Evolutionary conservation across 2,888 invertebrate species (phyloP), one percentile per base, ranked within the genome.

Genomic region (Dendrolimus houi): DNA sequence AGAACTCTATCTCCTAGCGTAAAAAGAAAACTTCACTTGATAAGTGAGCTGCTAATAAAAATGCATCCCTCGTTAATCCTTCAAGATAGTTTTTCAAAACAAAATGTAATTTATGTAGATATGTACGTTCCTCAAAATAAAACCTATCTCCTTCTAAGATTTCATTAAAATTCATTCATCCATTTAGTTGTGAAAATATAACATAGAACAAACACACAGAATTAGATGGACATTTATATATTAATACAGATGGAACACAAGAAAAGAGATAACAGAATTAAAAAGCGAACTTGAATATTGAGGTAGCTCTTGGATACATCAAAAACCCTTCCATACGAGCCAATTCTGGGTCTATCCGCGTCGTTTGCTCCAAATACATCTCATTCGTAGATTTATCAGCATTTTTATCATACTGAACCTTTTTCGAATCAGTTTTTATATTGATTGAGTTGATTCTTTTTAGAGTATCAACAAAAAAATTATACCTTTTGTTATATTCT

Each of bases 331-430:
- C 13, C 13, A 69, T 52, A 1, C 57, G 2, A 58, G 56, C 60
- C 7, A 81, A 62, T 41, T 81, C 77, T 6, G 63, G 67, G 59
- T 82, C 79, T 14, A 73, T 64, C 58, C 66, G 70, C 7, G 58
- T 57, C 8, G 63, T 60, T 8, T 57, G 42, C 40, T 59, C 47
- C 12, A 59, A 55, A 54, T 60, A 56, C 12, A 58, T 42, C 17
- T 81, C 81, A 2, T 63, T 63, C 6, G 69, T 62, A 9, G 75
- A 70, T 54, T 70, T 66, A 59, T 86, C 86, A 1, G 83, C 85
- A 55, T 70, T 72, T 54, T 73, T 62, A 70, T 85, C 80, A 0
- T 71, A 71, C 2, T 62, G 64, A 52, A 85, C 75, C 68, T 77
- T 81, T 7, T 61, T 56, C 2, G 63, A 58, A 7, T 64, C 61